Evolutionary conservation across 2,888 invertebrate genomes (phyloP), one percentile per base, ranked within the genome.

Genomic region (Heliconius hortense): DNA sequence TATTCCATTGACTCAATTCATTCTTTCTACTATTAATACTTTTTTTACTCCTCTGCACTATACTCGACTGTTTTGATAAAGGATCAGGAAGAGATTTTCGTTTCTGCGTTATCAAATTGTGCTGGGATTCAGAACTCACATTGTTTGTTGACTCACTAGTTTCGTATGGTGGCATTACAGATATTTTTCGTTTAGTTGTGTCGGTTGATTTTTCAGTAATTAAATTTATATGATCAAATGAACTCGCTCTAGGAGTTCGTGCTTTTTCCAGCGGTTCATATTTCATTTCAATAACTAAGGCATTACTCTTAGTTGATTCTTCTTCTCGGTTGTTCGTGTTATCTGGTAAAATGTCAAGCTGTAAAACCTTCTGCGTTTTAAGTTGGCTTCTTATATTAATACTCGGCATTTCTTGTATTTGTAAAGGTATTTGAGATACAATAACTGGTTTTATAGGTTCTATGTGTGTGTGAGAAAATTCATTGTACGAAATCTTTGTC

Each of bases 361-460:
- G 88, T 75, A 94, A 87, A 76, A 94, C 93, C 84, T 90, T 94
- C 83, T 95, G 95, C 77, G 90, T 87, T 72, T 88, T 93, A 35
- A 95, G 83, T 82, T 93, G 90, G 79, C 93, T 89, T 83, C 93
- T 90, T 78, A 95, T 95, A 81, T 90, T 92, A 77, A 95, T 91
- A 74, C 90, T 87, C 69, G 95, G 95, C 91, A 95, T 91, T 80
- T 87, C 84, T 87, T 95, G 94, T 79, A 94, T 81, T 80, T 89
- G 84, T 76, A 94, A 84, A 71, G 80, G 76, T 81, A 86, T 90
- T 66, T 75, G 81, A 56, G 82, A 79, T 24, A 21, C 15, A 31
- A 66, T 18, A 24, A 59, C 43, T 26, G 24, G 11, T 35, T 77
- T 78, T 81, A 85, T 84, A 60, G 86, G 84, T 82, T 90, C 87